phyloP scores from a whole-genome alignment of 2,797 vertebrate species.

The Novumbra hubbsi region DNA sequence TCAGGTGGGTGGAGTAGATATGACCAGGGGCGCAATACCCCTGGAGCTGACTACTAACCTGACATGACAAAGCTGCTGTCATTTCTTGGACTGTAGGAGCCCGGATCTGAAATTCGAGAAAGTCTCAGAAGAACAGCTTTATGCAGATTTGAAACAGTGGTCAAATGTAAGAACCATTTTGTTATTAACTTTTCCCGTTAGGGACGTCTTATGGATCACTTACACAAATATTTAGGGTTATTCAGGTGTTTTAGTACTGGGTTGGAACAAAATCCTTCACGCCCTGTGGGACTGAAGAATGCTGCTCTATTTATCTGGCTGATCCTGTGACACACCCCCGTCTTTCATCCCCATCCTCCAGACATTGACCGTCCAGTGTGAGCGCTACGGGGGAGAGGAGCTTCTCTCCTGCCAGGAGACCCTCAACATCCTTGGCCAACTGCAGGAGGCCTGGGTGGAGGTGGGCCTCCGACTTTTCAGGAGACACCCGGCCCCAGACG shows the following conservation, averaged over 20 bases:
- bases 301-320: neutral
- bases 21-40: neutral
- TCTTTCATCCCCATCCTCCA: conserved; percentile 39
- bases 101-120: conserved; percentile 47
- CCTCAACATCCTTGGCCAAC: conserved; percentile 55
- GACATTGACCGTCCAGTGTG: conserved; percentile 66
- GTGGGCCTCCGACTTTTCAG: conserved; percentile 67
- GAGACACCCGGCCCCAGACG: conserved; percentile 69
- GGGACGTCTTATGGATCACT: too few species aligned
- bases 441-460: conserved; percentile 76
- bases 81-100: conserved; percentile 30
- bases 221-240: too few species aligned
- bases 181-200: conserved; percentile 6
- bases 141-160: conserved; percentile 65
- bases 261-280: neutral
- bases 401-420: conserved; percentile 68
- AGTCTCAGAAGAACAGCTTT: conserved; percentile 51
- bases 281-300: neutral
- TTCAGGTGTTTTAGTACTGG: neutral
- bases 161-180: conserved; percentile 60
- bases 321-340: neutral
- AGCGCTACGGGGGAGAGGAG: conserved; percentile 69
- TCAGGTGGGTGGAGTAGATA: conserved; percentile 58
- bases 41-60: neutral
- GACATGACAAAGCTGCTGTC: neutral